phyloP scores from a whole-genome alignment of 2,888 invertebrate species.

The Micoletzkya japonica region DNA sequence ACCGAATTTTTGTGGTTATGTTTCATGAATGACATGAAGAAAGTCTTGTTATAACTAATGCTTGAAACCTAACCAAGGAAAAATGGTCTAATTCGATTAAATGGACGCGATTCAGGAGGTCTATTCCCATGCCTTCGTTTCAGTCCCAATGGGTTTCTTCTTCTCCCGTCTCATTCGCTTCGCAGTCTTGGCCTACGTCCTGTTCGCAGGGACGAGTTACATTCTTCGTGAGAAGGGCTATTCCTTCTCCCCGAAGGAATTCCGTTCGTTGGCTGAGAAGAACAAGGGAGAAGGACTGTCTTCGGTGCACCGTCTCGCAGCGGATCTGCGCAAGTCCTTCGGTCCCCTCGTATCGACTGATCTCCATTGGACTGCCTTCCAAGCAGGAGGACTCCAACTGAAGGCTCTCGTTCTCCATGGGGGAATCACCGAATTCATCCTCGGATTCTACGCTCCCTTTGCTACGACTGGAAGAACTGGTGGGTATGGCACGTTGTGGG shows the following conservation, averaged over 20 bases:
- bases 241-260: constrained; percentile 55
- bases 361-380: constrained; percentile 31
- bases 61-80: too few relatives aligned
- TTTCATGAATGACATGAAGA: too few relatives aligned
- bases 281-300: constrained; percentile 30
- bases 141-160: constrained; percentile 58
- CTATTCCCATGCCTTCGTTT: too few relatives aligned
- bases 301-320: constrained; percentile 18
- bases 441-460: constrained; percentile 49
- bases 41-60: too few relatives aligned
- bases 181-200: constrained; percentile 38
- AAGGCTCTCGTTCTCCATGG: constrained; percentile 47
- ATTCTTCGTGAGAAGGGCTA: constrained; percentile 51
- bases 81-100: too few relatives aligned
- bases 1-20: too few relatives aligned
- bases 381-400: constrained; percentile 41
- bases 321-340: constrained; percentile 14
- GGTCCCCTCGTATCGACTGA: constrained; percentile 22
- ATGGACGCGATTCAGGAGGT: too few relatives aligned
- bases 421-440: constrained; percentile 56
- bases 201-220: constrained; percentile 39
- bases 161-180: constrained; percentile 48
- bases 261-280: constrained; percentile 45
- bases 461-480: constrained; percentile 52
- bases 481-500: constrained; percentile 17